Evolutionary conservation across 2,113 vertebrate species (phyloP).

Genomic region (Myrmecophaga tridactyla): DNA sequence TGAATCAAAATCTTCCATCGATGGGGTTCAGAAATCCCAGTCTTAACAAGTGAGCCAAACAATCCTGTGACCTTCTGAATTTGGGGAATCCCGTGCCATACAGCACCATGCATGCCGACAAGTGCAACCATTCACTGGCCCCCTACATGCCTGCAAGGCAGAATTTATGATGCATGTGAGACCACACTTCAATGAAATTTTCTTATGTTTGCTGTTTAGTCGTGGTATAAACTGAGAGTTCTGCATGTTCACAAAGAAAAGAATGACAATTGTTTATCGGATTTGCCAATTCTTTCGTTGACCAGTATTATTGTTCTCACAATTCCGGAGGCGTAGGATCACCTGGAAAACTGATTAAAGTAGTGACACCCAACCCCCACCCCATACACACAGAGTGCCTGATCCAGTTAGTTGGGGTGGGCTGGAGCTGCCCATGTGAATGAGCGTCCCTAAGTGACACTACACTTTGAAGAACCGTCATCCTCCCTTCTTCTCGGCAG

Average conservation of each 20-base stretch:
- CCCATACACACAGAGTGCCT: too few relatives aligned
- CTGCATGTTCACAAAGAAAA: background rate
- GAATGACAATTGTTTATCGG: background rate
- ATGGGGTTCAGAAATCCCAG: background rate
- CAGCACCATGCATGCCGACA: background rate
- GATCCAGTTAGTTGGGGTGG: background rate
- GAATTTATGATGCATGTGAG: background rate
- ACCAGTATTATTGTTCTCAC: background rate
- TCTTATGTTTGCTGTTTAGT: background rate
- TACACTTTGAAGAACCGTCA: background rate
- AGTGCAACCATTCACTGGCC: background rate
- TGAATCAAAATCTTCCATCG: background rate
- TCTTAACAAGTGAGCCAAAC: background rate
- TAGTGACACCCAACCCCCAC: background rate
- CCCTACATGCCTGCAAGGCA: fast-evolving
- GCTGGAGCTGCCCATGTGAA: background rate
- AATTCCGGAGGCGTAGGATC: background rate
- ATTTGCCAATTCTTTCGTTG: background rate
- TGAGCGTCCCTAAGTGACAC: background rate
- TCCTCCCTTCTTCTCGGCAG: background rate
- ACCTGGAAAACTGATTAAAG: background rate
- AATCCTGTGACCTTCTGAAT: background rate
- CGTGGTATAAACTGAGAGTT: background rate
- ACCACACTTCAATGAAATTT: background rate
- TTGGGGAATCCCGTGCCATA: background rate